A percentile compares a stretch with the other conserved stretches of the same genome.
Evolutionary conservation across 2,797 vertebrate genomes (phyloP).

Genomic region (Sebastes alutus): DNA sequence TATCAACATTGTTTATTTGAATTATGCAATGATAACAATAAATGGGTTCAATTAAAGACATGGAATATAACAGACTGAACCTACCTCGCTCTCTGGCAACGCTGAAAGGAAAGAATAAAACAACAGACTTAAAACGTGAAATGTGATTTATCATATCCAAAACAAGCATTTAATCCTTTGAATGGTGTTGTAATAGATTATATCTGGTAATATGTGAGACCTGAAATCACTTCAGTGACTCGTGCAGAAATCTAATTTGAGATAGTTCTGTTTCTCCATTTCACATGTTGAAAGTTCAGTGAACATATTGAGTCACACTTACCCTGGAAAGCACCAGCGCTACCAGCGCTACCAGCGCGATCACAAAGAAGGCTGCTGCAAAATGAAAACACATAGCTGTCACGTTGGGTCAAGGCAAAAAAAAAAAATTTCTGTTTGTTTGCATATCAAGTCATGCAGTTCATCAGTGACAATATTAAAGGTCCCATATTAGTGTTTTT

Average conservation of each 20-base stretch:
- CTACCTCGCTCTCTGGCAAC: not conserved
- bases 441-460: not conserved
- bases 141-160: not conserved
- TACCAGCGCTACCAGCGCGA: rapidly evolving
- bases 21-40: not conserved
- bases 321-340: rapidly evolving
- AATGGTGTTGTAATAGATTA: not conserved
- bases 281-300: not conserved
- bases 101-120: not conserved
- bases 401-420: not conserved
- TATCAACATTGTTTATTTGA: not conserved
- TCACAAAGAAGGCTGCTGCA: not conserved
- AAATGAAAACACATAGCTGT: not conserved
- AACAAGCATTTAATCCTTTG: not conserved
- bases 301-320: not conserved
- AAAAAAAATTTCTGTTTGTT: not conserved
- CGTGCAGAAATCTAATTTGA: not conserved
- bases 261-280: not conserved
- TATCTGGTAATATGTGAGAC: not conserved
- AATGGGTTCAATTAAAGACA: not conserved
- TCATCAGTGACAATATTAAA: not conserved
- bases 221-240: not conserved
- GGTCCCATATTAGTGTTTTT: no score
- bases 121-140: not conserved
- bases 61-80: not conserved